Base-by-base conservation (phyloP, 1,140 invertebrate species). In the Cyclargus thomasi region DNA sequence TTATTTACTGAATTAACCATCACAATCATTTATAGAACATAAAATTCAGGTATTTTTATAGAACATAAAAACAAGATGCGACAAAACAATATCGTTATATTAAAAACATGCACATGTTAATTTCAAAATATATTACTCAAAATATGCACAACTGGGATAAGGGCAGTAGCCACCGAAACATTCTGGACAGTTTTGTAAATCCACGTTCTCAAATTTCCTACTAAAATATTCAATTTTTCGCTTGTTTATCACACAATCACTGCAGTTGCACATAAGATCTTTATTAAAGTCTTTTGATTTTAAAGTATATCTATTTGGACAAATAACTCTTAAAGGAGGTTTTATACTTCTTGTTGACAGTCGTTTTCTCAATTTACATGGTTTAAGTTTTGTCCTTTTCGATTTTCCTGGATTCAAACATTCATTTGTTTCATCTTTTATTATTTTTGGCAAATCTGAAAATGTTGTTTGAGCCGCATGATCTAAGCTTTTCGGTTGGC, bases 131-230 rank as follows among this genome's bases (percentile, higher is more conserved):
- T 1, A 5, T 55, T 10, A 18, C 18, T 20, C 18, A 20, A 55
- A 55, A 55, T 55, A 55, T 6, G 18, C 18, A n/a, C 53, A 55
- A 55, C 53, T 18, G 7, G 53, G 53, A 55, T 18, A 55, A 8
- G 53, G 53, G 8, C 53, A 55, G 18, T 17, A 55, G n/a, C n/a
- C 53, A 55, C 53, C 53, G 17, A 55, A 55, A n/a, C 53, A 55
- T 55, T 55, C n/a, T 7, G n/a, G n/a, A 55, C 53, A 55, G 10
- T 55, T 55, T 17, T 55, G 17, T 55, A 55, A 55, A 2, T 55
- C 53, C 11, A 10, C 4, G 16, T 20, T 18, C 16, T 17, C n/a
- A 55, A 5, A 20, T 55, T 55, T 55, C 17, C 7, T 18, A 55
- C n/a, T 5, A 55, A 18, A 18, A 55, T 20, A 55, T 10, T 55